phyloP scores from a whole-genome alignment of 1,140 invertebrate genomes.

The Mizuhopecten yessoensis region DNA sequence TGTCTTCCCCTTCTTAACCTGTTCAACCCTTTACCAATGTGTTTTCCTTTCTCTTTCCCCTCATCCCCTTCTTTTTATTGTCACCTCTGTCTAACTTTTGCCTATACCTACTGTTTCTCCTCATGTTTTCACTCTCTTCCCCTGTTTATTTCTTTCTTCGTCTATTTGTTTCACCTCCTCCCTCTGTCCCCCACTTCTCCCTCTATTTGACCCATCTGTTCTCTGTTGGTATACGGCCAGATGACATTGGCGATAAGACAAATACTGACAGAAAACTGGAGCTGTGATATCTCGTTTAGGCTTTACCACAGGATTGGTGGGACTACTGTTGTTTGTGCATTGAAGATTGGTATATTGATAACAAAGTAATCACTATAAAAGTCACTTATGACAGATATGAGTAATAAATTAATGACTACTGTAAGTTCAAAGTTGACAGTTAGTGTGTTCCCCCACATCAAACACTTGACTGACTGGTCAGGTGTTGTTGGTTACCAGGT shows the following conservation, averaged over 20 bases:
- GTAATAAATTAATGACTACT: neutral
- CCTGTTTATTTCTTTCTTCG: too few species aligned
- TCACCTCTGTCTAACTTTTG: too few species aligned
- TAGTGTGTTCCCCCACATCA: neutral
- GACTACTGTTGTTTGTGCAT: neutral
- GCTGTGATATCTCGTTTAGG: neutral
- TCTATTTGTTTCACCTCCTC: too few species aligned
- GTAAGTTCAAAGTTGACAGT: neutral
- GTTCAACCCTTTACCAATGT: too few species aligned
- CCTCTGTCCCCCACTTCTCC: too few species aligned
- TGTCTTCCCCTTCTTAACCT: too few species aligned
- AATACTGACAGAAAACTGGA: neutral
- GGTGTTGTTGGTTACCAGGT: neutral
- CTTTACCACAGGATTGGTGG: neutral
- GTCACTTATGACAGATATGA: neutral
- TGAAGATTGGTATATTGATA: neutral
- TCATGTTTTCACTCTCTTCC: too few species aligned
- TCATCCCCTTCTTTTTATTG: too few species aligned
- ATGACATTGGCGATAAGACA: too few species aligned
- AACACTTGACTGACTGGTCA: neutral
- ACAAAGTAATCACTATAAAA: constrained; percentile 21
- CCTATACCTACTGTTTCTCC: too few species aligned
- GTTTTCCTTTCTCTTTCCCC: too few species aligned
- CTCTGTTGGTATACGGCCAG: neutral
- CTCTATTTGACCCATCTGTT: too few species aligned